phyloP scores from a whole-genome alignment of 1,140 invertebrate genomes.

The Cecropterus lyciades region DNA sequence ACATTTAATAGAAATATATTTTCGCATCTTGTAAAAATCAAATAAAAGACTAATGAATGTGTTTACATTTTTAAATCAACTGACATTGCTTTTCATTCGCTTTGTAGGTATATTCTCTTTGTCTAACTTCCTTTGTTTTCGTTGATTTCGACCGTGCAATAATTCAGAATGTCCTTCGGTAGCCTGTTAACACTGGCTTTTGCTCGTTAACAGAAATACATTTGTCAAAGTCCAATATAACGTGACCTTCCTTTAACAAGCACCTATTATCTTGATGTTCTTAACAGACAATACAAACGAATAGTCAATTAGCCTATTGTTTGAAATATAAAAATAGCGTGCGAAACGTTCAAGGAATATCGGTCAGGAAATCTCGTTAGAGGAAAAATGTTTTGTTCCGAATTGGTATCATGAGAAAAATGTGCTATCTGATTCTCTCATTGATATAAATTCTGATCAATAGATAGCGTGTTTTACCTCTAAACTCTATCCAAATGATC shows the following conservation, averaged over 20 bases:
- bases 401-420: background rate
- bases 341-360: conserved; percentile 2
- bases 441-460: no score
- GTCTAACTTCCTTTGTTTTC: background rate
- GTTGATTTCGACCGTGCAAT: background rate
- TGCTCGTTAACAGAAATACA: background rate
- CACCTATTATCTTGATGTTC: conserved; percentile 20
- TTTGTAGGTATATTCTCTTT: no score
- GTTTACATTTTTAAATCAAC: no score
- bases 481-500: no score
- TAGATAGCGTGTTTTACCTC: no score
- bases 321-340: conserved; percentile 18
- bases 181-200: background rate
- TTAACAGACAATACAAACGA: conserved; percentile 24
- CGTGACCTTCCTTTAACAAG: conserved; percentile 16
- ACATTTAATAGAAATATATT: no score
- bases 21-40: no score
- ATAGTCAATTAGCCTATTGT: conserved; percentile 28
- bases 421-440: no score
- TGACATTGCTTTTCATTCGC: no score
- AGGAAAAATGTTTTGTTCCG: background rate
- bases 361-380: conserved; percentile 2
- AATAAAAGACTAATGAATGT: no score
- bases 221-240: background rate
- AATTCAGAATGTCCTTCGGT: background rate